Conservation (phyloP, 2,113 vertebrate species). For the Eulemur rufifrons region DNA sequence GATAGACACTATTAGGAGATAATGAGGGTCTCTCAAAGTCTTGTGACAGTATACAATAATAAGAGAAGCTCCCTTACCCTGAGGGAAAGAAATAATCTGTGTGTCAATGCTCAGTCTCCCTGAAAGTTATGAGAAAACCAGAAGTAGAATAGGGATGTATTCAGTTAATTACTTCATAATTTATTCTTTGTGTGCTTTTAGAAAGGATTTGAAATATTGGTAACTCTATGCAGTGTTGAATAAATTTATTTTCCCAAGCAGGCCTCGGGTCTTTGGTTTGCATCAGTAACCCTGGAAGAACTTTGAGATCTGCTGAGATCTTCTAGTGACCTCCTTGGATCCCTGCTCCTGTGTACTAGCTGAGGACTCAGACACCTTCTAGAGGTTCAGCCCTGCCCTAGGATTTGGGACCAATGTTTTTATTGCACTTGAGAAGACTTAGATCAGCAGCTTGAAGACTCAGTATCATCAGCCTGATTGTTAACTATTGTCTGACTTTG, state of each 20-base stretch:
- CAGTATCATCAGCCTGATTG: background rate
- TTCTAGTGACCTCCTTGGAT: background rate
- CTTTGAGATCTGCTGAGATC: background rate
- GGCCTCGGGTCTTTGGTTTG: background rate
- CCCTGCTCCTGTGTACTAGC: background rate
- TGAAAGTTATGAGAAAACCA: slow-evolving; percentile 10
- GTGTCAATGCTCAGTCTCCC: background rate
- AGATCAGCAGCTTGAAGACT: background rate
- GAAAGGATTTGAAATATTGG: background rate
- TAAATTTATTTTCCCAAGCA: background rate
- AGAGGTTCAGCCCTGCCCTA: background rate
- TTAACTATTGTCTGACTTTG: background rate
- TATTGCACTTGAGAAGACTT: background rate
- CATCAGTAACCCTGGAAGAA: background rate
- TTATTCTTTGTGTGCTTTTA: background rate
- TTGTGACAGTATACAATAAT: background rate
- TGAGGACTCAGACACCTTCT: background rate
- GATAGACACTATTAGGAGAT: background rate
- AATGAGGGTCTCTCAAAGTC: background rate
- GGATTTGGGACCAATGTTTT: background rate
- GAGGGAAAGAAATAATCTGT: background rate
- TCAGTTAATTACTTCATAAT: background rate
- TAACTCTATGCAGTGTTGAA: background rate
- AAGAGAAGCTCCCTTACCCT: background rate
- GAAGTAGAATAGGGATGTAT: background rate